Conservation (phyloP, 92 coral and sea anemone genomes). For the Virgularia gustaviana region DNA sequence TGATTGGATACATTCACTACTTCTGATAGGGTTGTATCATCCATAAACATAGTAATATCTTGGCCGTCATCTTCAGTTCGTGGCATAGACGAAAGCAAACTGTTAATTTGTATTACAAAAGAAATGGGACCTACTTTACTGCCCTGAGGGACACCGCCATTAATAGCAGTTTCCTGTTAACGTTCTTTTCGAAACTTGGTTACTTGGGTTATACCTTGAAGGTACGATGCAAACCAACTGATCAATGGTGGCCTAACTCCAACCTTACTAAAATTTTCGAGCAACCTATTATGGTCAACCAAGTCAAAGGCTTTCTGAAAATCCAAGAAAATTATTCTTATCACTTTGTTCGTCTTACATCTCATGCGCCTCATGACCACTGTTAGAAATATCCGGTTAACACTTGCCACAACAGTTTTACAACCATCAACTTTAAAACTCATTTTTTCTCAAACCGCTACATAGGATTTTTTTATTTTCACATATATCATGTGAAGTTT, state of each 20-base stretch:
- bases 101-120: background rate
- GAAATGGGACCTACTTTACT: background rate
- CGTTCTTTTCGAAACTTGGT: background rate
- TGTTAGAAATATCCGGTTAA: no score
- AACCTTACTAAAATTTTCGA: background rate
- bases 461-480: no score
- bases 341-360: background rate
- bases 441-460: no score
- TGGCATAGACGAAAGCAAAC: background rate
- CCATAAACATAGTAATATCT: background rate
- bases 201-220: background rate
- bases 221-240: slow-evolving; percentile 1
- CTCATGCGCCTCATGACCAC: no score
- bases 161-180: background rate
- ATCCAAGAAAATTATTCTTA: background rate
- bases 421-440: no score
- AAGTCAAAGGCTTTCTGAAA: background rate
- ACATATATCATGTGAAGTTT: no score
- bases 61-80: no score
- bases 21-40: no score
- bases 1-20: no score
- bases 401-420: no score
- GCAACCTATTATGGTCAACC: background rate
- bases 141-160: slow-evolving; percentile 3
- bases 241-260: slow-evolving; percentile 2